phyloP scores from a whole-genome alignment of 2,113 vertebrate genomes.

The Promerops cafer region DNA sequence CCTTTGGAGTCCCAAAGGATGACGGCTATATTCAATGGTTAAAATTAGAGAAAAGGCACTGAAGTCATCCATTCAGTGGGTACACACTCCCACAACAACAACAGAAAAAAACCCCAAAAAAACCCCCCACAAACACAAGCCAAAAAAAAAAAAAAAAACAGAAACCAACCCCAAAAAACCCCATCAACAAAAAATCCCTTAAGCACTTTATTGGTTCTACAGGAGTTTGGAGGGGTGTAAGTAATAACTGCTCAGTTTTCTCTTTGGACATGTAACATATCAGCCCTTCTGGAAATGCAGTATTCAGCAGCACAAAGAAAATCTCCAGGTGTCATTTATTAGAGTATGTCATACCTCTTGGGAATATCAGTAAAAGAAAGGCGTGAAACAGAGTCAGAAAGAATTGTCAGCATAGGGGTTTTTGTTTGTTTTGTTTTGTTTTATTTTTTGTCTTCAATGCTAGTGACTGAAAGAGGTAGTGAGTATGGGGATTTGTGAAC shows the following conservation, averaged over 20 bases:
- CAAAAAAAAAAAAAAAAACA: too few species aligned
- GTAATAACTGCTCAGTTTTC: background rate
- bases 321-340: background rate
- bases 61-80: background rate
- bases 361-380: background rate
- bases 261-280: background rate
- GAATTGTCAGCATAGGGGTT: background rate
- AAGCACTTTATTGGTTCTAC: background rate
- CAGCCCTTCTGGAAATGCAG: background rate
- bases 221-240: background rate
- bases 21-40: background rate
- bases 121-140: too few species aligned
- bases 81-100: background rate
- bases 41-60: background rate
- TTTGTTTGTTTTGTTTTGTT: background rate
- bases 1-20: background rate
- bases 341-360: background rate
- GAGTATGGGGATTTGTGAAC: background rate
- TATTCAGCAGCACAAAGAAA: background rate
- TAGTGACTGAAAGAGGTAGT: background rate
- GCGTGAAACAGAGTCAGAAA: background rate
- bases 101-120: too few species aligned
- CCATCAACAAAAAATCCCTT: too few species aligned
- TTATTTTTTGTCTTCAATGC: background rate
- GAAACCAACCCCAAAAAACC: rapidly evolving